Base-by-base conservation (phyloP, 2,797 vertebrate genomes). In the Propithecus perrieri region DNA sequence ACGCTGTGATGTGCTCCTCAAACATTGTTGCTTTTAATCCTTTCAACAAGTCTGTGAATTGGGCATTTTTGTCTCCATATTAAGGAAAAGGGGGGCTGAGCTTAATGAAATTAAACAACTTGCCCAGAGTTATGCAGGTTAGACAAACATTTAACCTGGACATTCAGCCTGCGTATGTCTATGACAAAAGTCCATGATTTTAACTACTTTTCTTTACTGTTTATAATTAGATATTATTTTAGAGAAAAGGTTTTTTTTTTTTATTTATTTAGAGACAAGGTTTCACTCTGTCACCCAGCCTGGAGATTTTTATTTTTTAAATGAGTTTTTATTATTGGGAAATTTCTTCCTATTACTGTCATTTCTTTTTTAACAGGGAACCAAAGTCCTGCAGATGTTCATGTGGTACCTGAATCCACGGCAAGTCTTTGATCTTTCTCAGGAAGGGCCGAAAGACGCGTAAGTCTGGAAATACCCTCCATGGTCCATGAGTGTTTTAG, bases 331-430 rank as follows among this genome's bases (percentile, higher is more conserved):
- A 48, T 50, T 78, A 57, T 55, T 79, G 83, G 67, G 9, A 88
- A 67, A 35, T 35, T 33, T 89, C 35, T 72, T 93, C 1, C 11
- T 69, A 57, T 75, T 55, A 78, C 84, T 59, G 6, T 26, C 13
- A 33, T 91, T 48, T 74, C 4, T 95, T 96, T 88, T 88, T 93
- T 96, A 74, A 11, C 55, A 99, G 99, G 99, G 99, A 97, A 99
- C 99, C 93, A 99, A 99, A 98, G 99, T 99, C 97, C 98, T 99
- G 30, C 99, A 99, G 99, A 99, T 99, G 99, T 99, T 99, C 98
- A 99, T 99, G 99, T 99, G 99, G 99, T 99, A 99, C 98, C 96
- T 99, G 98, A 99, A 99, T 98, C 99, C 99, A 57, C 99, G 99
- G 43, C 99, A 99, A 98, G 99, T 99, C 87, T 99, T 99, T 96